Base-by-base conservation (phyloP, 2,113 vertebrate species). In the Gymnarchus niloticus region DNA sequence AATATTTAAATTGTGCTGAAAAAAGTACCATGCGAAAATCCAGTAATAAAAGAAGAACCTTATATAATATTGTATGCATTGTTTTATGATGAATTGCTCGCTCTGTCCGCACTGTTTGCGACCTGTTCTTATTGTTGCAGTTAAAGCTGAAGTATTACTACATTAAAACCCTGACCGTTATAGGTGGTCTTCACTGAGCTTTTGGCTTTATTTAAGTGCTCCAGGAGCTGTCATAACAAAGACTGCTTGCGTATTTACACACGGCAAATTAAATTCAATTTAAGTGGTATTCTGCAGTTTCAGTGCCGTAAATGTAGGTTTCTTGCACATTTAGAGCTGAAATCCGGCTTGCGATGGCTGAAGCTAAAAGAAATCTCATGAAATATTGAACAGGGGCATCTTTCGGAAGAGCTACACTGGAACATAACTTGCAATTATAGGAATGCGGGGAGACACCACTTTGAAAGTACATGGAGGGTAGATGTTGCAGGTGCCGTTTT, bases 351-450 rank as follows among this genome's bases (percentile, higher is more conserved):
- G 10, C 48, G 23, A 81, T 10, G 77, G 48, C 41, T n/a, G 28
- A 33, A 19, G n/a, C 44, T 56, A 54, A 37, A 54, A 54, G 49
- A 37, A 76, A 54, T 57, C 82, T 83, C 48, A 85, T 85, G 84
- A 73, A 85, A 77, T 84, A 52, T 37, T 44, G 61, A 84, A 69
- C 44, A 48, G 51, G 57, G 56, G 28, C 51, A 84, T 73, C 23
- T 59, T 84, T 17, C 25, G 4, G 23, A 73, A 73, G 73, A 82
- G 51, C 80, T 82, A n/a, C 51, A 28, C 14, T 52, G 10, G 80
- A 54, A 49, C 61, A 84, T 73, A 33, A 73, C 25, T 73, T 69
- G 61, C 25, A 73, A 73, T 73, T 37, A 84, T 33, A n/a, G 56
- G 23, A 33, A 37, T 65, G 44, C n/a, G 37, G 56, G 44, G 57